Base-by-base conservation (phyloP, 2,888 invertebrate species). In the Heliconius aoede region DNA sequence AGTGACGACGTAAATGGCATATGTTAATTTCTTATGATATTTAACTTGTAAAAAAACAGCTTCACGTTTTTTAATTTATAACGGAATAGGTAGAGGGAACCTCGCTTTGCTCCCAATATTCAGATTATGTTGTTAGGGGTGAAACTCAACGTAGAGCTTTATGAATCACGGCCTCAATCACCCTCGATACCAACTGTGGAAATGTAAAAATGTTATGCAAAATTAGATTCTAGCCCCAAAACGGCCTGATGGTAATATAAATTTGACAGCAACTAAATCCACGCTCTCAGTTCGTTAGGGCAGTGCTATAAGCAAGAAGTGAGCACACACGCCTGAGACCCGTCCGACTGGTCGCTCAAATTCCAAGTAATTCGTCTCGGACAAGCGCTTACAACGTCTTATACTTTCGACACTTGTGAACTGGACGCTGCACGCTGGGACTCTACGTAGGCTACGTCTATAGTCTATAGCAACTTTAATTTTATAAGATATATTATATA, bases 361-460 rank as follows among this genome's bases (percentile, higher is more conserved):
- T 91, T 89, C 91, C 86, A 87, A 83, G 85, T 87, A 88, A 91
- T 90, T 89, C 88, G 87, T 87, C 86, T 86, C 87, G 86, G 86
- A 79, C 81, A 83, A 81, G 82, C 83, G 84, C 83, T 84, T 82
- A 85, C 85, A 85, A 82, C 81, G 84, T 86, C 85, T 83, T 84
- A 85, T 84, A 88, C 86, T 85, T 84, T 83, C 82, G 81, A 80
- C 81, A 77, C 78, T 76, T 80, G 79, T 81, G 79, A 80, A 78
- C 76, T 76, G 73, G 76, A n/a, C n/a, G n/a, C n/a, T n/a, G n/a
- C n/a, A 67, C 58, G 73, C 65, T 32, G 60, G 18, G 73, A 73
- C 21, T 40, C 30, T 46, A 30, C 51, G 11, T 30, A 26, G 28
- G 24, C 13, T n/a, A n/a, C 36, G 36, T 13, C 36, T 40, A 13